These are phyloP conservation scores for Syrrhaptes paradoxus DNA, from an alignment of 2,113 vertebrate species.

Conservation along the genomic window DNA sequence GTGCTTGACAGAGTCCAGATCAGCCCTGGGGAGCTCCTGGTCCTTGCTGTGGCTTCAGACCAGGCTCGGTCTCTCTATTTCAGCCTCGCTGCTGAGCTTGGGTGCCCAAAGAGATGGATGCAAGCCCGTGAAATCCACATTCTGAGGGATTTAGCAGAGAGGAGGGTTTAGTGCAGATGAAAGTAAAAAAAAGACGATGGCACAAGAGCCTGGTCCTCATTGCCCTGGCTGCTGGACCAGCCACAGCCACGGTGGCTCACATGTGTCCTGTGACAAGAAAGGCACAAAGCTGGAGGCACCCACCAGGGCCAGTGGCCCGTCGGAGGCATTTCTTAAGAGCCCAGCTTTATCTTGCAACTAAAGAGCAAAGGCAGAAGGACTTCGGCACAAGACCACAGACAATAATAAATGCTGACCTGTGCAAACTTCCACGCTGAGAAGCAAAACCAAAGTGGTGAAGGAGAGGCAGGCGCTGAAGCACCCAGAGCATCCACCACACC, in stretches of 20 bases:
- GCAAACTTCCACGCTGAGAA: neutral
- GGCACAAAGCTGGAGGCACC: neutral
- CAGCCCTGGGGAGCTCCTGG: neutral
- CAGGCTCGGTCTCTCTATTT: neutral
- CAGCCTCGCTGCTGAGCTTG: neutral
- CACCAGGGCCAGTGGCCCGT: neutral
- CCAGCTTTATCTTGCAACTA: neutral
- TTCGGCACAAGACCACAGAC: neutral
- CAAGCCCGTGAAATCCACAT: neutral
- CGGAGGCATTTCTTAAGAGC: neutral
- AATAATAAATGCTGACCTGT: neutral
- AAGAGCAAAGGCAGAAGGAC: neutral
- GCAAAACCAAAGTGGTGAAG: neutral
- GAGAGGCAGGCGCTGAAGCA: neutral
- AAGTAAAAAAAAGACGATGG: neutral
- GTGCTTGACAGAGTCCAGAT: neutral
- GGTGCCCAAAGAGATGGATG: neutral
- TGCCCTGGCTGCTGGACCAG: slow-evolving; percentile 32
- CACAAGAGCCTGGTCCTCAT: neutral
- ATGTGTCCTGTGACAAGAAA: neutral
- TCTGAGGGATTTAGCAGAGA: neutral
- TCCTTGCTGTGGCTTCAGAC: neutral
- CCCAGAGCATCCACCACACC: accelerated
- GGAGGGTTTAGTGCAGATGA: neutral
- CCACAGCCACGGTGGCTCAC: neutral